Base-by-base conservation (phyloP, 2,888 invertebrate species). In the Yponomeuta evonymella region DNA sequence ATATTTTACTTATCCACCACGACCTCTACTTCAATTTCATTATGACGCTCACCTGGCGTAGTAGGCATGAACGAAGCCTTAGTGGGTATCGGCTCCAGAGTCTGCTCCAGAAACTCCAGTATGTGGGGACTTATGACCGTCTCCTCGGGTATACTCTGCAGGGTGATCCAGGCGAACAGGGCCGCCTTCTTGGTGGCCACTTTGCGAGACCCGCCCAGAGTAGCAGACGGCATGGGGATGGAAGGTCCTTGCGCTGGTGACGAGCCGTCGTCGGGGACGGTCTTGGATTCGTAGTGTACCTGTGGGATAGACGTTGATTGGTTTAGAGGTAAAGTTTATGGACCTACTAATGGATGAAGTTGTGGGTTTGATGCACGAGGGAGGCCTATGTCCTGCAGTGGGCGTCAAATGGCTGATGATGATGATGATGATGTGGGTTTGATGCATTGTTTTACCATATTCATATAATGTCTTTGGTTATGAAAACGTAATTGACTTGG, bases 101-200 rank as follows among this genome's bases (percentile, higher is more conserved):
- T 98, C 88, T 99, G 99, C 83, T 99, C 99, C 75, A 99, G 88
- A 87, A 99, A 99, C 87, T 99, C 98, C 71, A 99, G 93, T 77
- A 99, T 97, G 80, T 98, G 98, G 0, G 99, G 99, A 76, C 98
- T 98, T 81, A 99, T 98, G 76, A 99, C 96, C 43, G 99, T 99
- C 89, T 99, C 99, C 83, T 98, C 98, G 0, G 99, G 99, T 78
- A 99, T 97, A 81, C 98, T 98, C 88, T 99, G 98, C 75, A 99
- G 90, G 2, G 98, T 98, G 93, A 98, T 96, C 97, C 98, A 99
- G 1, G 97, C 96, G 93, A 98, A 97, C 75, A 99, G 89, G 74
- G 96, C 96, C 72, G 96, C 99, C 84, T 96, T 97, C 89, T 97
- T 99, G 71, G 94, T 94, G 75, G 95, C 95, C 71, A 94, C 83